Base-by-base conservation (phyloP, 2,888 invertebrate genomes). In the Latrodectus elegans region DNA sequence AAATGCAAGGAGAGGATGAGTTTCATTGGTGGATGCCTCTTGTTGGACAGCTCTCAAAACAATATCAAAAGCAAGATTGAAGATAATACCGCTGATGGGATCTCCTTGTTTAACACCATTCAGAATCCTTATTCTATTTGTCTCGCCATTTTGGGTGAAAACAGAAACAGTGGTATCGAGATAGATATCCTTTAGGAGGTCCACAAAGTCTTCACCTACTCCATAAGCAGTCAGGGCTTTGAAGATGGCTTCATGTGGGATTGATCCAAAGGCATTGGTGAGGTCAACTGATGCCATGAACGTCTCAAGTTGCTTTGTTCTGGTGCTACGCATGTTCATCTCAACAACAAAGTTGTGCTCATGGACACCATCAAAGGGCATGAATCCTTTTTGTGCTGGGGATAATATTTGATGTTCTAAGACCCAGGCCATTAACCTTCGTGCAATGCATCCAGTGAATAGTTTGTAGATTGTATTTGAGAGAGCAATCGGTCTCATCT, bases 211-310 rank as follows among this genome's bases (percentile, higher is more conserved):
- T 11, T 26, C 71, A 22, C n/a, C n/a, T n/a, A 38, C 60, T 9
- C 81, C 81, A 10, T 15, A 12, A 49, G 26, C 1, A 0, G 2
- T 8, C 0, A 90, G 72, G 2, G 87, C 38, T 9, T 10, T 10
- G 14, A 75, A 26, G n/a, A 89, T 88, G 22, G 74, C 1, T 75
- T 81, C 0, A 84, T 92, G 92, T 15, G 92, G 91, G 4, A 92
- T 88, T 8, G 91, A 91, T 0, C 91, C 91, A 87, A 92, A 92
- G 0, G 92, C 92, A 55, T 92, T 92, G 10, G 91, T 83, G 6
- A 92, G 88, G 82, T 93, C 92, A 68, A 92, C 85, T 91, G 92
- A 92, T 6, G 92, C 91, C 53, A 14, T 4, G 38, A 2, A 38
- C 3, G 38, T 4, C 4, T 38, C 38, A 38, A 38, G 38, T 4